phyloP scores from a whole-genome alignment of 2,888 invertebrate species.

The Ochlodes sylvanus region DNA sequence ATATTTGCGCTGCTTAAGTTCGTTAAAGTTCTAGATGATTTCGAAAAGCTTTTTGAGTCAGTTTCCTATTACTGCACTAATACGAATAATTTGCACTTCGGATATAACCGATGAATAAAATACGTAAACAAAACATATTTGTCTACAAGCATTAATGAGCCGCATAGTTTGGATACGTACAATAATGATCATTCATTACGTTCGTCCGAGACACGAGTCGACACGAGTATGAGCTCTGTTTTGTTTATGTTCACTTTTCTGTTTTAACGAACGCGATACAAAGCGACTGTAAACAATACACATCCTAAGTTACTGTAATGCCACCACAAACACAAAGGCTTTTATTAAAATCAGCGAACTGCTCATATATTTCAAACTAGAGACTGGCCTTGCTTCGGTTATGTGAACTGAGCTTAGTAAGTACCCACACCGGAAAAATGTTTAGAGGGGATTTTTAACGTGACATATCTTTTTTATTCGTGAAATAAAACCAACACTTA shows the following conservation, averaged over 20 bases:
- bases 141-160: slow-evolving; percentile 4
- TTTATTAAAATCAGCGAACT: slow-evolving; percentile 49
- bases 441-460: no score
- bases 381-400: background rate
- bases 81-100: background rate
- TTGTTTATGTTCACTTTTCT: slow-evolving; percentile 45
- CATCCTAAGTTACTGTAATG: slow-evolving; percentile 48
- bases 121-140: background rate
- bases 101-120: background rate
- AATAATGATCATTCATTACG: slow-evolving; percentile 14
- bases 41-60: no score
- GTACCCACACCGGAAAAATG: no score
- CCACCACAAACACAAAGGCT: slow-evolving; percentile 49
- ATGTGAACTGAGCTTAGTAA: no score
- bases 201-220: slow-evolving; percentile 7
- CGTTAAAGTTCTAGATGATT: no score
- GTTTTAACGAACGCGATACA: slow-evolving; percentile 56
- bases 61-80: no score
- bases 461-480: no score
- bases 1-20: no score
- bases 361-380: background rate
- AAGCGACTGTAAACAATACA: slow-evolving; percentile 52
- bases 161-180: background rate
- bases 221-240: slow-evolving; percentile 3
- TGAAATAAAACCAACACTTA: no score